Conservation (phyloP, 2,888 invertebrate genomes). For the Pyrochroa serraticornis region DNA sequence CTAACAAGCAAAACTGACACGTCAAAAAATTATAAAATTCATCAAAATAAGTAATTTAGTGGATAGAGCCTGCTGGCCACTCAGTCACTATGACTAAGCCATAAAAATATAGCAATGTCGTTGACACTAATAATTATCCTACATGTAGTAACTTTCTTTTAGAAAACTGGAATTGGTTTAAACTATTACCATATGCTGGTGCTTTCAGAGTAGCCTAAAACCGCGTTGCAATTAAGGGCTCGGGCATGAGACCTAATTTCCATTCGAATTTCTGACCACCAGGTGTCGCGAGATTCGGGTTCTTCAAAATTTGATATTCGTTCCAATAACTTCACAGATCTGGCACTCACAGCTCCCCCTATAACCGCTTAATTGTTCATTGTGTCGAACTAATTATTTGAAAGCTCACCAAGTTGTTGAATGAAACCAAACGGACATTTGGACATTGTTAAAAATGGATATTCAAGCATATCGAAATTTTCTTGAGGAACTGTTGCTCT, state of each 20-base stretch:
- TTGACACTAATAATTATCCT: too few species aligned
- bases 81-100: too few species aligned
- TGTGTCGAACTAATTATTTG: neutral
- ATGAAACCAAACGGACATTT: constrained; percentile 90
- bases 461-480: constrained; percentile 88
- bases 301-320: constrained; percentile 85
- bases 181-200: constrained; percentile 83
- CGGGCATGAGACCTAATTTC: constrained; percentile 94
- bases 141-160: too few species aligned
- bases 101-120: too few species aligned
- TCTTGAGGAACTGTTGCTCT: constrained; percentile 75
- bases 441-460: constrained; percentile 93
- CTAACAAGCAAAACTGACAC: too few species aligned
- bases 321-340: constrained; percentile 83
- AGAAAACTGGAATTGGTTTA: too few species aligned
- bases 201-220: constrained; percentile 91
- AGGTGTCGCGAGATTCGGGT: constrained; percentile 88
- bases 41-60: too few species aligned
- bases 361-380: neutral
- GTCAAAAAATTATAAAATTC: too few species aligned
- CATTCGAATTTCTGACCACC: constrained; percentile 97
- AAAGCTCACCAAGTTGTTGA: constrained; percentile 75
- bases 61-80: too few species aligned
- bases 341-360: constrained; percentile 83
- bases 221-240: constrained; percentile 91